Conservation (phyloP, 2,113 vertebrate genomes). For the Pristiophorus japonicus region DNA sequence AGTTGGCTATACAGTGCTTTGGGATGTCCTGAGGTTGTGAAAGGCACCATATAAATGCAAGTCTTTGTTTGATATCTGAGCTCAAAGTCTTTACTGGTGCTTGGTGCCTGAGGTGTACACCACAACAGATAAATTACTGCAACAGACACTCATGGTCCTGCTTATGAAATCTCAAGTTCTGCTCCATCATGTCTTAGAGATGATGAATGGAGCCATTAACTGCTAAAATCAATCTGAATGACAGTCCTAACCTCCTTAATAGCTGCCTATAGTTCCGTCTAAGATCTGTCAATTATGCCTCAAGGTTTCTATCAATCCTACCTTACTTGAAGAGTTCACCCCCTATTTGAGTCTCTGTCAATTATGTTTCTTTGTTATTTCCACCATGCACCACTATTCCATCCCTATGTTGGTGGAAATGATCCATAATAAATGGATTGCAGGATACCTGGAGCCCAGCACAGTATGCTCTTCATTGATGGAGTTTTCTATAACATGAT, state of each 20-base stretch:
- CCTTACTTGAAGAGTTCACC: background rate
- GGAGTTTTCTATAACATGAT: background rate
- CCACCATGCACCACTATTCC: background rate
- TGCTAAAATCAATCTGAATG: background rate
- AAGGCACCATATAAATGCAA: background rate
- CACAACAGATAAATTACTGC: background rate
- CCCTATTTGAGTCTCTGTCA: background rate
- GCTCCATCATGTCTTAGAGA: background rate
- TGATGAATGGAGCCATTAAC: background rate
- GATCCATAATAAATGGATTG: background rate
- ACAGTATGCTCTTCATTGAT: background rate
- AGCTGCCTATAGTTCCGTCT: background rate
- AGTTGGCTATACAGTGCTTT: background rate
- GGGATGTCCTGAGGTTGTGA: background rate
- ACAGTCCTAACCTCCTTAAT: background rate
- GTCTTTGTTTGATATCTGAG: background rate
- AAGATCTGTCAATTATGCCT: no score
- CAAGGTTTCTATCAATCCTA: background rate
- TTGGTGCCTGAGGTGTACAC: background rate
- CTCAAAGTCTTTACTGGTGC: background rate
- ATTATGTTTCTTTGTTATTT: background rate
- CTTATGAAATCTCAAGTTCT: background rate
- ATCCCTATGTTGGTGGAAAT: background rate
- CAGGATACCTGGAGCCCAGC: background rate
- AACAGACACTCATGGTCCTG: background rate